These are phyloP conservation scores for Panagrolaimus sp. DNA, from an alignment of 1,140 invertebrate genomes.

Conservation along the genomic window DNA sequence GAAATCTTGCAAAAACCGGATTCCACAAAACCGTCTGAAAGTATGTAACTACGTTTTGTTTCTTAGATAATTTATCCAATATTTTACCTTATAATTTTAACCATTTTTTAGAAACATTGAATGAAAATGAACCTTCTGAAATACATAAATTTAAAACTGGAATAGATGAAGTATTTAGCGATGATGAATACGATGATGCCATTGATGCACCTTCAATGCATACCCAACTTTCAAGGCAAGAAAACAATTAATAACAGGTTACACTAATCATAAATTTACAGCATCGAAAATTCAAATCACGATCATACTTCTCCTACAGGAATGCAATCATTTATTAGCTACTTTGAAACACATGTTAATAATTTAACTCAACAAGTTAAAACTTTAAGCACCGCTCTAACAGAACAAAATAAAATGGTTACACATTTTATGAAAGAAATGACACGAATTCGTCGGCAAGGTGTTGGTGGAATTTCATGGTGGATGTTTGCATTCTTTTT, in stretches of 20 bases:
- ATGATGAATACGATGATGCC: constrained; percentile 8
- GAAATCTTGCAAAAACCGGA: not conserved
- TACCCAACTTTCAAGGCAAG: not conserved
- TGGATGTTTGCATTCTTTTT: constrained; percentile 10
- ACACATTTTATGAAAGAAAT: constrained; percentile 2
- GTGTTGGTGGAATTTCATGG: not conserved
- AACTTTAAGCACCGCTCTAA: not conserved
- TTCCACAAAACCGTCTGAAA: too few species aligned
- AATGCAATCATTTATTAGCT: not conserved
- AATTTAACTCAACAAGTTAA: constrained; percentile 1
- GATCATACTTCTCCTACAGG: not conserved
- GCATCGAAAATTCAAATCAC: too few species aligned
- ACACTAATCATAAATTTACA: not conserved
- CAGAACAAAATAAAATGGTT: not conserved
- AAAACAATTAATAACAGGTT: not conserved
- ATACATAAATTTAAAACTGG: too few species aligned
- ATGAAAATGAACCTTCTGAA: too few species aligned
- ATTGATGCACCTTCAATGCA: not conserved
- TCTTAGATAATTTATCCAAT: too few species aligned
- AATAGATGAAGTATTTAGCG: not conserved
- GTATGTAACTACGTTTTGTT: too few species aligned
- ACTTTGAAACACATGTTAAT: not conserved
- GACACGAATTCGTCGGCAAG: not conserved
- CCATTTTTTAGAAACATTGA: too few species aligned
- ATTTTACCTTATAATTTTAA: too few species aligned